phyloP scores from a whole-genome alignment of 2,113 vertebrate genomes.

The Microtus richardsoni region DNA sequence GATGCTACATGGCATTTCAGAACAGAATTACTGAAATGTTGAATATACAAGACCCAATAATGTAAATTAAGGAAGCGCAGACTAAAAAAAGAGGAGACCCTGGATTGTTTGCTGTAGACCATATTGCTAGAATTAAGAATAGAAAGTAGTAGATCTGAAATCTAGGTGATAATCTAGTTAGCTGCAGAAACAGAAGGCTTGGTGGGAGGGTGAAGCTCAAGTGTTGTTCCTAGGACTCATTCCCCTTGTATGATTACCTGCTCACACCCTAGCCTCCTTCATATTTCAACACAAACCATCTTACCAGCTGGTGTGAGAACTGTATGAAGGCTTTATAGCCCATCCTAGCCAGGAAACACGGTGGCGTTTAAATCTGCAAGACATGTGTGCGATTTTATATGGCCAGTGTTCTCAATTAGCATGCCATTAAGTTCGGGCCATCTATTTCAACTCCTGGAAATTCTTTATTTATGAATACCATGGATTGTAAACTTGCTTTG shows the following conservation, averaged over 20 bases:
- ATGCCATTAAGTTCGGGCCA: background rate
- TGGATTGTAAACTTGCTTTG: background rate
- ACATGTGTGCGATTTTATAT: background rate
- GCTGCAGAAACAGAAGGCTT: background rate
- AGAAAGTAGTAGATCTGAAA: background rate
- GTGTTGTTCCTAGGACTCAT: too few species aligned
- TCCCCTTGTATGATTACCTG: background rate
- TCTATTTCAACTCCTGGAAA: background rate
- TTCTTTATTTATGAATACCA: background rate
- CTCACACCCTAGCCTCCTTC: background rate
- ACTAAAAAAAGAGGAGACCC: background rate
- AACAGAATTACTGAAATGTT: background rate
- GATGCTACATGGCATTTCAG: background rate
- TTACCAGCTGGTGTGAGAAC: background rate
- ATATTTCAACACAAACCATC: background rate
- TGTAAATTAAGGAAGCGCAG: background rate
- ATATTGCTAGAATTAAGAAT: background rate
- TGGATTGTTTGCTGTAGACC: background rate
- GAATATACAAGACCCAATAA: fast-evolving
- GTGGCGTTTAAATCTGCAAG: background rate
- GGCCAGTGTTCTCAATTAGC: background rate
- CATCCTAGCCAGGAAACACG: background rate
- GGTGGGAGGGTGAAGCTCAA: background rate
- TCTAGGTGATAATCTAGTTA: background rate
- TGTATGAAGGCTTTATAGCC: background rate